Evolutionary conservation across 1,140 invertebrate species (phyloP), one percentile per base, ranked within the genome.

Genomic region (Adoxophyes honmai): DNA sequence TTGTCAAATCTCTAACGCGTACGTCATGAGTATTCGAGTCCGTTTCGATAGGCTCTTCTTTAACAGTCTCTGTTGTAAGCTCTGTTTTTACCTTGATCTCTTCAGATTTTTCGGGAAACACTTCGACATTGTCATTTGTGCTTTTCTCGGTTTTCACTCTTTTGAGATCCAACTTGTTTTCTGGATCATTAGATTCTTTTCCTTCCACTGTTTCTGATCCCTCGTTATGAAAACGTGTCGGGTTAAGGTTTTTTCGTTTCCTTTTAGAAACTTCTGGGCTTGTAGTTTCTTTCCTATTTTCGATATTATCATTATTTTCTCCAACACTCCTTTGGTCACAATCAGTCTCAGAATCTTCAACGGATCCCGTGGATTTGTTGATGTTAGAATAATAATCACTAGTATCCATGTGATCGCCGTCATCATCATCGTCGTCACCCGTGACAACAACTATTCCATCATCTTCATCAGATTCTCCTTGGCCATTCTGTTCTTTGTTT

Each of bases 201-300:
- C 57, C 42, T 16, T 52, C 10, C 13, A 36, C 4, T 54, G 21
- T 55, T 42, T 67, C 59, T 16, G 53, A 36, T 38, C 66, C 58
- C 16, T 61, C 66, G 55, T 61, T 66, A 11, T 81, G 76, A 35
- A 85, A 96, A 57, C 96, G 91, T 0, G 95, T 97, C 0, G 97
- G 97, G 81, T 98, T 97, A 69, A 96, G 94, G 70, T 94, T 97
- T 87, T 98, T 99, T 48, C 97, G 90, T 88, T 98, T 97, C 44
- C 97, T 88, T 54, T 94, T 94, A 75, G 78, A 72, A 14, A 79
- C 62, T 88, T 92, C 61, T 71, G 91, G 66, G 77, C 79, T 83
- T 86, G 67, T 66, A 60, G 78, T 74, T 21, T 85, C 78, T 88
- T 89, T 75, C 67, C 70, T 61, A 58, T 67, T 63, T 67, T 90